Base-by-base conservation (phyloP, 2,113 vertebrate species). In the Lagenorhynchus albirostris region DNA sequence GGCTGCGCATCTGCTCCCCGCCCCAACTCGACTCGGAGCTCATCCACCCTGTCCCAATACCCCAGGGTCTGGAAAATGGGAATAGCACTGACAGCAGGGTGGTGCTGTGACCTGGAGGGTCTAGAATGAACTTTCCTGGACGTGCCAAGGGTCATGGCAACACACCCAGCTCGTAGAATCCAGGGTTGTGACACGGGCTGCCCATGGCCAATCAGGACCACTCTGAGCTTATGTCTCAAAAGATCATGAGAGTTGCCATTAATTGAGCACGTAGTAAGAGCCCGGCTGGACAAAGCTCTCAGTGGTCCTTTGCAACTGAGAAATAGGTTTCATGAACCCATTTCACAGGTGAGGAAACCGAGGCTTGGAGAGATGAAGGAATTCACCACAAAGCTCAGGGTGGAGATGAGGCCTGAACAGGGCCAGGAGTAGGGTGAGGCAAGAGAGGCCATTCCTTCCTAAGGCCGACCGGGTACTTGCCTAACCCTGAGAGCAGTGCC, bases 11-110 rank as follows among this genome's bases (percentile, higher is more conserved):
- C 80, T 79, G 25, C 55, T 73, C n/a, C 86, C 86, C 1, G 1
- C n/a, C 41, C 20, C 0, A 6, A 44, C 9, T n/a, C 17, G 18
- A 3, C 10, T n/a, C 6, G 0, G 80, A 31, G 58, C 58, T 63
- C 58, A 31, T 26, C 58, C 6, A 44, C 26, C 36, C 0, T 3
- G 26, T 41, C 36, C 80, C 38, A 13, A 12, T 20, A 31, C 60
- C 6, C 81, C 63, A 65, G n/a, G 20, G 14, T 2, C 77, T 60
- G 33, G 44, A 65, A 53, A 21, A 44, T 3, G 23, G 53, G n/a
- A 62, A 5, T 0, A 26, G 79, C 25, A 23, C 0, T 41, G 41
- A 26, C 6, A 31, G 53, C 5, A n/a, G 8, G 4, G 26, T 23
- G 65, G 41, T 3, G 1, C 9, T 25, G 31, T 18, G 33, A 55